Evolutionary conservation across 2,113 vertebrate species (phyloP).

Genomic region (Malurus alboscapulatus): DNA sequence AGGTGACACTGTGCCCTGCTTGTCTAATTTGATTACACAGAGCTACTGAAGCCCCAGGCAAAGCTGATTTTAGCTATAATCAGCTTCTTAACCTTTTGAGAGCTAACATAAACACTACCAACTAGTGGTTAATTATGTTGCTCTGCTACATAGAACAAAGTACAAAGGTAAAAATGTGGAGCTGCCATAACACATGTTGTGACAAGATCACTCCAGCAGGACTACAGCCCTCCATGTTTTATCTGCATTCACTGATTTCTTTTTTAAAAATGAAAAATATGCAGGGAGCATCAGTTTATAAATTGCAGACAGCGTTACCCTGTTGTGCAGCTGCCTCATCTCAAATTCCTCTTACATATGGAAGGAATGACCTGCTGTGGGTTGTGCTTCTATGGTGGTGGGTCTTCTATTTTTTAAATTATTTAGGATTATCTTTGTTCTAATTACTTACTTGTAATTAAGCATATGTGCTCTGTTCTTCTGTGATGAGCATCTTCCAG

Average conservation of each 20-base stretch:
- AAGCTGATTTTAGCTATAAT: conserved; percentile 84
- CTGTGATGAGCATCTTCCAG: neutral
- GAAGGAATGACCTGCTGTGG: neutral
- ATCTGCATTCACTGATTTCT: neutral
- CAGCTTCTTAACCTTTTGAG: conserved; percentile 86
- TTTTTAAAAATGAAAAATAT: conserved; percentile 19
- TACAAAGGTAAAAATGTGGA: conserved; percentile 73
- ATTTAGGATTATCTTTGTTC: neutral
- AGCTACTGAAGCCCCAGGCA: conserved; percentile 75
- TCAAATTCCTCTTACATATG: neutral
- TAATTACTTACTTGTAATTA: neutral
- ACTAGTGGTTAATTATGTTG: conserved; percentile 76
- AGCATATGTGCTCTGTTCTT: neutral
- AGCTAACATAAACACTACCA: conserved; percentile 80
- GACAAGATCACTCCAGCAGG: conserved; percentile 63
- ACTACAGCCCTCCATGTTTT: conserved; percentile 31
- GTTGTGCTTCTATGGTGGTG: rapidly evolving
- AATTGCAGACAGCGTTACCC: neutral
- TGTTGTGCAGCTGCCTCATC: neutral
- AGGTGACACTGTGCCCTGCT: conserved; percentile 80
- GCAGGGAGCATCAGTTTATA: neutral
- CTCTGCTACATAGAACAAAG: conserved; percentile 61
- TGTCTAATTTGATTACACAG: conserved; percentile 85
- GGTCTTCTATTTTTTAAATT: neutral
- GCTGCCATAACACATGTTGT: conserved; percentile 58